Evolutionary conservation across 1,140 invertebrate genomes (phyloP).

Genomic region (Aphaenogaster ashmeadi): DNA sequence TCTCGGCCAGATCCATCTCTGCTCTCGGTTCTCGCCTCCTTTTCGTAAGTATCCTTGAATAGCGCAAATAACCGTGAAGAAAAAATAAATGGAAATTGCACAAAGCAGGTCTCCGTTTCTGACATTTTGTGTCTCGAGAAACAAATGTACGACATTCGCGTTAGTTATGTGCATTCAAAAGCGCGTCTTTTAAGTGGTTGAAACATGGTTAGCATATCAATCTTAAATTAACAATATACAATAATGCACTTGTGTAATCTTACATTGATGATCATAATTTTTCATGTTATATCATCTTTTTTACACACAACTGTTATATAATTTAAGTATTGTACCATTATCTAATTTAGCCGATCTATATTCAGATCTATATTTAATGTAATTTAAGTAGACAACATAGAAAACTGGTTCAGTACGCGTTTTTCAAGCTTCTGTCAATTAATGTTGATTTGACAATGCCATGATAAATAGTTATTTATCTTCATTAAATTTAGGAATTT

Average conservation of each 20-base stretch:
- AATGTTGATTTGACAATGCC: background rate
- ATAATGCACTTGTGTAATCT: background rate
- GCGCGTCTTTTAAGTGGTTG: background rate
- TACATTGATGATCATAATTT: background rate
- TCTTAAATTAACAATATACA: background rate
- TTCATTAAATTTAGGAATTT: background rate
- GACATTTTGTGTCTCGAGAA: slow-evolving; percentile 27
- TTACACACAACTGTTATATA: background rate
- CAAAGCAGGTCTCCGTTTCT: background rate
- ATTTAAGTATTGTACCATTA: background rate
- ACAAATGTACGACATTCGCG: slow-evolving; percentile 12
- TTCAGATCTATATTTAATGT: background rate
- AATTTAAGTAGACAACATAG: background rate
- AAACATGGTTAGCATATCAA: background rate
- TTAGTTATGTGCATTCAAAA: background rate
- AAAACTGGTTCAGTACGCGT: background rate
- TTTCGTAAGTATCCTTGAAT: background rate
- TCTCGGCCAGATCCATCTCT: background rate
- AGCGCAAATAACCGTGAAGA: slow-evolving; percentile 22
- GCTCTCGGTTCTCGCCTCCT: background rate
- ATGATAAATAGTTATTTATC: background rate
- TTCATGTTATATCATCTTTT: background rate
- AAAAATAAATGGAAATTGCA: background rate
- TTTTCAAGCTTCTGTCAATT: background rate
- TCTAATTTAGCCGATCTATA: background rate